Evolutionary conservation across 1,140 invertebrate genomes (phyloP), one percentile per base, ranked within the genome.

Genomic region (Oscheius sp.): DNA sequence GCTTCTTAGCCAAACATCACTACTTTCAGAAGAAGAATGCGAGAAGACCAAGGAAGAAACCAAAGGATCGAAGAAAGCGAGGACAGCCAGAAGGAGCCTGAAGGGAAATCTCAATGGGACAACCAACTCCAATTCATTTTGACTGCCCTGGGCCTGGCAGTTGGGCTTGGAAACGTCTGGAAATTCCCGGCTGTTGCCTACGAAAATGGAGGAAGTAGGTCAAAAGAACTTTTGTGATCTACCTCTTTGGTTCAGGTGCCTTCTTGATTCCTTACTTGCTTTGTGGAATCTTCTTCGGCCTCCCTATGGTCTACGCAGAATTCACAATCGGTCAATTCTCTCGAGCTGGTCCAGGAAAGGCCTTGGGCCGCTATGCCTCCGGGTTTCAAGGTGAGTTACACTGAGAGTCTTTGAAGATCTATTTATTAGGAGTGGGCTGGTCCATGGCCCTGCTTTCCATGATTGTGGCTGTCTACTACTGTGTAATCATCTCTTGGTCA

Each of bases 131-230:
- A 95, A 82, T 94, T 94, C 85, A 88, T 95, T n/a, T 88, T 95
- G 2, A 93, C 92, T 20, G 91, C 93, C 66, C 93, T 93, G 75
- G 92, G 92, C 2, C 93, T 93, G 77, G 92, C 92, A 0, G 92
- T 93, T 0, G 92, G 93, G 85, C 86, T 94, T 68, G 91, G 91
- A 18, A 93, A 93, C 81, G 91, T 94, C 0, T 95, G 93, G 94
- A 89, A 93, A 80, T 97, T 96, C 87, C 93, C 93, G 10, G 95
- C 94, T 84, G 86, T 95, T 64, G 94, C 92, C 81, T 93, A 95
- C 86, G 91, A 93, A 84, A 95, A 96, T 86, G 93, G 93, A 58
- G 93, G 93, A 86, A 93, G 93, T 93, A 23, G 42, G 42, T 45
- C 42, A 45, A 45, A 45, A 45, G 42, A n/a, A 18, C 0, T 45